Conservation (phyloP, 2,113 vertebrate species). For the Dascyllus trimaculatus region DNA sequence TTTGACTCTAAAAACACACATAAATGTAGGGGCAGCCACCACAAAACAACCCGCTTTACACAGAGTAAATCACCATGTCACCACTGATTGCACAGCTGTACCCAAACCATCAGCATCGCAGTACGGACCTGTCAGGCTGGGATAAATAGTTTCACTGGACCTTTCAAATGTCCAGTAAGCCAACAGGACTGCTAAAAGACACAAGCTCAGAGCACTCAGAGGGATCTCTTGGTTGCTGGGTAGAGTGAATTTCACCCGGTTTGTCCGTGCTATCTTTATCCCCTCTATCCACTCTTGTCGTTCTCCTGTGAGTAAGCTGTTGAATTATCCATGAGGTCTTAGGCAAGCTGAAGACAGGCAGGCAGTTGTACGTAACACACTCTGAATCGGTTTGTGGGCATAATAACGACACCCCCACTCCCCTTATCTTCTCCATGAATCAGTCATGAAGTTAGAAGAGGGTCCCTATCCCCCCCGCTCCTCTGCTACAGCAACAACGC, state of each 20-base stretch:
- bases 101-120: conserved; percentile 4
- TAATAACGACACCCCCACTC: conserved; percentile 31
- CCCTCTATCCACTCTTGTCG: conserved; percentile 29
- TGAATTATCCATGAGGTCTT: conserved; percentile 72
- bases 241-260: conserved; percentile 49
- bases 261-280: conserved; percentile 67
- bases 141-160: not conserved
- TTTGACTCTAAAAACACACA: not conserved
- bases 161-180: conserved; percentile 17
- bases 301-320: conserved; percentile 43
- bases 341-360: conserved; percentile 31
- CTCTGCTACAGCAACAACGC: not conserved
- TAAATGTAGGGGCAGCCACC: not conserved
- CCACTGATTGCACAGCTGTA: conserved; percentile 18
- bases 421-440: conserved; percentile 31
- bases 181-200: conserved; percentile 4
- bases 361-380: conserved; percentile 28
- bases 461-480: too few relatives aligned
- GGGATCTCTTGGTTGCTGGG: conserved; percentile 65
- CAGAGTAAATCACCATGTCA: conserved; percentile 3
- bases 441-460: conserved; percentile 27
- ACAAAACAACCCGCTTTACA: not conserved
- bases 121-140: not conserved
- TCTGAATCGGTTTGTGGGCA: conserved; percentile 32
- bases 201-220: not conserved